Evolutionary conservation across 2,113 vertebrate genomes (phyloP).

Genomic region (Apodemus sylvaticus): DNA sequence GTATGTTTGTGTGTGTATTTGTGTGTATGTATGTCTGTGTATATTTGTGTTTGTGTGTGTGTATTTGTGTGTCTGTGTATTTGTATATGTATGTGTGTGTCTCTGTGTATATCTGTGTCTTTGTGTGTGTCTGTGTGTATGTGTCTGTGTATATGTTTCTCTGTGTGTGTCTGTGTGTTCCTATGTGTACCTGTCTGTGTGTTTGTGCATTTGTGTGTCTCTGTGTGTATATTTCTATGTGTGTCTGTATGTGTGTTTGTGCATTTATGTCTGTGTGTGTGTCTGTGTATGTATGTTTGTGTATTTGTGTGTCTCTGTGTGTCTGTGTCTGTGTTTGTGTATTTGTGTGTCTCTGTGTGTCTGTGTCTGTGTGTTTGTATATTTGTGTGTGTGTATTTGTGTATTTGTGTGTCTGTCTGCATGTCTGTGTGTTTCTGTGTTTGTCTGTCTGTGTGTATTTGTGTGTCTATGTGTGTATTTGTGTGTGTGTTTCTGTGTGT

Average conservation of each 20-base stretch:
- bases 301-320: too few relatives aligned
- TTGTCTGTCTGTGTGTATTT: accelerated
- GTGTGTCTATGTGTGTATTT: too few relatives aligned
- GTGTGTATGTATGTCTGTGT: too few relatives aligned
- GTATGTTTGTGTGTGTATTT: neutral
- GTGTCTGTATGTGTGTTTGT: accelerated
- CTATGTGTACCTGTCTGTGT: too few relatives aligned
- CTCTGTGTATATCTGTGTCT: accelerated
- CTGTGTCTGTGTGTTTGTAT: neutral
- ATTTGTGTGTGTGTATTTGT: neutral
- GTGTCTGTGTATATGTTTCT: accelerated
- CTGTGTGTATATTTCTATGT: accelerated
- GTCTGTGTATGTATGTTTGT: neutral
- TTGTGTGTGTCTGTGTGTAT: neutral
- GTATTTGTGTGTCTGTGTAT: too few relatives aligned
- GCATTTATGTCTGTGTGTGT: neutral
- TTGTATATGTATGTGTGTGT: accelerated
- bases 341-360: accelerated
- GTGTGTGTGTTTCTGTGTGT: too few relatives aligned
- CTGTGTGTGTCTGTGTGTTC: neutral
- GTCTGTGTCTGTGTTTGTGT: neutral
- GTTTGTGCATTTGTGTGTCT: too few relatives aligned
- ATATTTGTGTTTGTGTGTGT: too few relatives aligned
- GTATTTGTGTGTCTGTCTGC: accelerated
- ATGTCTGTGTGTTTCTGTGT: neutral